These are phyloP conservation scores for Psittacus erithacus DNA, from an alignment of 2,113 vertebrate species.

Conservation along the genomic window DNA sequence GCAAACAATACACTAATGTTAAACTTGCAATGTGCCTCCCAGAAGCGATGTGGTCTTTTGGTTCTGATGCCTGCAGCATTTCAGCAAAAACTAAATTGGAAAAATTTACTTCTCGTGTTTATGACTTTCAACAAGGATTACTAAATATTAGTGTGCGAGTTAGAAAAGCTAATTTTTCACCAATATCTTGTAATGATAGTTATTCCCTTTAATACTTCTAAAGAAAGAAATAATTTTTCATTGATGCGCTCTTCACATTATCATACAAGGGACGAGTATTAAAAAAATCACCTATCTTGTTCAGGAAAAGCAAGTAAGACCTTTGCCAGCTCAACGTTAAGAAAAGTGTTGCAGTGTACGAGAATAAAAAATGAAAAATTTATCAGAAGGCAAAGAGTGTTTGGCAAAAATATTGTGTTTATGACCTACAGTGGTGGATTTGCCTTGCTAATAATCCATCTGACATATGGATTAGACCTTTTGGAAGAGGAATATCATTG, in stretches of 20 bases:
- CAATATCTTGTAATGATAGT: constrained; percentile 22
- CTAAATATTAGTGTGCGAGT: constrained; percentile 44
- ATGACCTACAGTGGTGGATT: not conserved
- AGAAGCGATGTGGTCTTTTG: not conserved
- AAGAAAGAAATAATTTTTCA: constrained; percentile 34
- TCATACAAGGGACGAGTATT: not conserved
- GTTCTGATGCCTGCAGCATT: not conserved
- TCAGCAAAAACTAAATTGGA: constrained; percentile 12
- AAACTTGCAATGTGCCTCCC: not conserved
- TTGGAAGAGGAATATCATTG: not conserved
- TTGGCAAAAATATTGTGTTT: not conserved
- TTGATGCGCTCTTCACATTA: constrained; percentile 8
- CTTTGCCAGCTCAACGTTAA: not conserved
- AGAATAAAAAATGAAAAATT: constrained; percentile 8
- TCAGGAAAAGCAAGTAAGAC: constrained; percentile 28
- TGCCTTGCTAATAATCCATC: not conserved
- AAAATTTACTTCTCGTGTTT: not conserved
- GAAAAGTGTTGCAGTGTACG: not conserved
- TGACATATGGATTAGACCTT: not conserved
- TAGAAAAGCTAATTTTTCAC: constrained; percentile 54
- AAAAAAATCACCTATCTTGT: not conserved
- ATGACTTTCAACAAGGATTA: constrained; percentile 38
- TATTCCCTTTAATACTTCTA: constrained; percentile 43
- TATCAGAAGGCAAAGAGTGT: not conserved
- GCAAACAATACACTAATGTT: not conserved